Evolutionary conservation across 2,113 vertebrate genomes (phyloP).

Genomic region (Egretta garzetta): DNA sequence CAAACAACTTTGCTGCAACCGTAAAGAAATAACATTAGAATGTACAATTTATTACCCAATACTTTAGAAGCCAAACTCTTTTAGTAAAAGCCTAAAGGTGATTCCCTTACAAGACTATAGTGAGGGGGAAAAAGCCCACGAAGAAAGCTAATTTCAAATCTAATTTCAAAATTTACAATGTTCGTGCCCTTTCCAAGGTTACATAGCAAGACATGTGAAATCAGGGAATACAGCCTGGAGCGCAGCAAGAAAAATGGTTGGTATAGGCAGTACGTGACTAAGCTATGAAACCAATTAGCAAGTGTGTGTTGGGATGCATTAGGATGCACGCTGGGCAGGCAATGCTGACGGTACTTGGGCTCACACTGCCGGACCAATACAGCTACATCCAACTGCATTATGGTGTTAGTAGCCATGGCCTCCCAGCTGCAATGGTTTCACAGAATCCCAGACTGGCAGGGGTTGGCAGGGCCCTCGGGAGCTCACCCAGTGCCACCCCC

Average conservation of each 20-base stretch:
- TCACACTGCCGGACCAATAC: neutral
- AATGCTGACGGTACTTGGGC: neutral
- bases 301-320: neutral
- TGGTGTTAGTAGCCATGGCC: neutral
- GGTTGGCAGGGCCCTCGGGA: too few species aligned
- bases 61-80: constrained; percentile 3
- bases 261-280: neutral
- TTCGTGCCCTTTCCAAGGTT: constrained; percentile 35
- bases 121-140: neutral
- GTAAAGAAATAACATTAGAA: neutral
- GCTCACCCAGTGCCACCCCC: too few species aligned
- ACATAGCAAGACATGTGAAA: neutral
- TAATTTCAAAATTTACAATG: constrained; percentile 45
- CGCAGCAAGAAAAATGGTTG: constrained; percentile 28
- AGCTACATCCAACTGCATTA: neutral
- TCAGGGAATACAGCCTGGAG: constrained; percentile 33
- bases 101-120: neutral
- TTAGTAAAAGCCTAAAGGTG: constrained; percentile 40
- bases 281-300: constrained; percentile 18
- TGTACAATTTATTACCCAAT: neutral
- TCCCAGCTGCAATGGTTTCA: neutral
- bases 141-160: constrained; percentile 40
- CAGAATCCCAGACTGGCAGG: too few species aligned
- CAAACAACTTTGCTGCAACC: neutral
- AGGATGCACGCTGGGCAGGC: neutral